These are phyloP conservation scores for Oxyruncus cristatus DNA, from an alignment of 2,113 vertebrate genomes.

Conservation along the genomic window DNA sequence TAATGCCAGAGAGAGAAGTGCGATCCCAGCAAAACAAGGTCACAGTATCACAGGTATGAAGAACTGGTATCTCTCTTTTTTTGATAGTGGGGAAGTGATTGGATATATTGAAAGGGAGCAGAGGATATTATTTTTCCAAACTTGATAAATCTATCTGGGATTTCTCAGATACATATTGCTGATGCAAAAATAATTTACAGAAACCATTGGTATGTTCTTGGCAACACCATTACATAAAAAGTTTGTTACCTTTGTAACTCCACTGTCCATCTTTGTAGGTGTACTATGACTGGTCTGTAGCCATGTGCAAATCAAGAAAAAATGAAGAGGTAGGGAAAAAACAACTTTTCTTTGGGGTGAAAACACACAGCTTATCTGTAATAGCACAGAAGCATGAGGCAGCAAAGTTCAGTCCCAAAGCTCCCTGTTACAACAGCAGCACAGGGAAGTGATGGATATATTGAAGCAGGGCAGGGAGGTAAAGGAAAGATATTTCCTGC, in stretches of 20 bases:
- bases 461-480: fast-evolving
- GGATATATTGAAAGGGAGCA: not conserved
- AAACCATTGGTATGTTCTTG: not conserved
- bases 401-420: not conserved
- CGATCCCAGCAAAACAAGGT: not conserved
- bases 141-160: not conserved
- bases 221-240: not conserved
- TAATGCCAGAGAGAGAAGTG: not conserved
- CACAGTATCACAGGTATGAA: not conserved
- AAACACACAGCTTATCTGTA: not conserved
- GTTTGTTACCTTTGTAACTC: not conserved
- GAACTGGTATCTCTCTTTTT: not conserved
- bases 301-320: not conserved
- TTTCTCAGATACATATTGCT: not conserved
- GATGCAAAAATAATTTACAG: not conserved
- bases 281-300: not conserved
- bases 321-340: not conserved
- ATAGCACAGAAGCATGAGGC: not conserved
- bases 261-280: not conserved
- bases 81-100: not conserved
- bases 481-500: not conserved
- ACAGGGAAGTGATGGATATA: not conserved
- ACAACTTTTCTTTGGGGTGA: not conserved
- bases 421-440: not conserved
- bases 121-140: not conserved